A percentile compares a stretch with the other conserved stretches of the same genome.
These are phyloP conservation scores for Tipula confusa DNA, from an alignment of 2,888 invertebrate genomes.

Conservation along the genomic window DNA sequence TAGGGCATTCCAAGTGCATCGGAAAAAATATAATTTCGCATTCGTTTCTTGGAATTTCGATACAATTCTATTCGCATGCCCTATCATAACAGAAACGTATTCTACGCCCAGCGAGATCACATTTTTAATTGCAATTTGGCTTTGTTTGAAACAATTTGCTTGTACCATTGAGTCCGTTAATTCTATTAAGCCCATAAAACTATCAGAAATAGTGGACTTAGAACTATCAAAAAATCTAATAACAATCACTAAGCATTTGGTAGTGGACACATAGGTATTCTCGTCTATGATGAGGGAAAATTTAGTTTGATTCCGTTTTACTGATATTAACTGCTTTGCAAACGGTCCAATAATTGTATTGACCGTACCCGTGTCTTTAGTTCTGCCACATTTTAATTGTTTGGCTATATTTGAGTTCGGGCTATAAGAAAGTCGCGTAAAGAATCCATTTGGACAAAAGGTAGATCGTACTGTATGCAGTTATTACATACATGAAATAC, in stretches of 20 bases:
- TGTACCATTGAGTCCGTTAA: background rate
- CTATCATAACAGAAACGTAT: too few species aligned
- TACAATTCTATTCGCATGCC: background rate
- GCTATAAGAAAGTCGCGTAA: background rate
- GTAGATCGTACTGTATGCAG: background rate
- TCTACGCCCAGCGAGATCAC: too few species aligned
- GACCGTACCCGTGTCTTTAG: background rate
- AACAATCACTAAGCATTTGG: background rate
- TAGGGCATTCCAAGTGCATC: background rate
- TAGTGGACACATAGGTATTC: background rate
- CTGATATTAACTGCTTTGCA: background rate
- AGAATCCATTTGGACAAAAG: background rate
- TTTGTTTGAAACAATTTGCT: too few species aligned
- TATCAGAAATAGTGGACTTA: background rate
- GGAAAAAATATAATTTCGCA: background rate
- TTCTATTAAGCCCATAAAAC: background rate
- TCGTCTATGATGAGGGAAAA: background rate
- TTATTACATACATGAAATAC: background rate
- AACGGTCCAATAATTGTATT: background rate
- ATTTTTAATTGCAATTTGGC: too few species aligned
- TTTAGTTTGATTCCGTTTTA: background rate
- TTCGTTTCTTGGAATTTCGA: background rate
- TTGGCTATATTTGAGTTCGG: background rate
- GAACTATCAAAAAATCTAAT: background rate
- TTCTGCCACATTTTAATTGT: background rate